phyloP scores from a whole-genome alignment of 2,797 vertebrate species.

The Cossypha dichroa region DNA sequence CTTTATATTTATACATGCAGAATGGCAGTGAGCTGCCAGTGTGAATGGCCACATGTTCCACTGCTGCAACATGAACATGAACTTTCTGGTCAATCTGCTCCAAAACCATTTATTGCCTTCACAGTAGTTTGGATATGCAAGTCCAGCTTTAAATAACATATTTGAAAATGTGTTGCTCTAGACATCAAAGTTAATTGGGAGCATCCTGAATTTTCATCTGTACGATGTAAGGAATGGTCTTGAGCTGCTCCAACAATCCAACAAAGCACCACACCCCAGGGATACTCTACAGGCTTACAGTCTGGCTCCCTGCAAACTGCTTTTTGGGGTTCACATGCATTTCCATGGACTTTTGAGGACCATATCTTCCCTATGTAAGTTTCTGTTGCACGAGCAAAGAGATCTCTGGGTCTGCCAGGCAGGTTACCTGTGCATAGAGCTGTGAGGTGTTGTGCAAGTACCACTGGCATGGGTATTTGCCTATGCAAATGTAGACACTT shows the following conservation, averaged over 20 bases:
- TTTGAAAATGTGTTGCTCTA: neutral
- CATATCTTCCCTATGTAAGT: accelerated
- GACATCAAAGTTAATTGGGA: neutral
- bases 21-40: neutral
- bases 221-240: accelerated
- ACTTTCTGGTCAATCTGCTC: neutral
- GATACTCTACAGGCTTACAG: neutral
- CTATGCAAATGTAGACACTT: neutral
- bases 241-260: neutral
- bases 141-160: neutral
- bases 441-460: neutral
- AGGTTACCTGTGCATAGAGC: neutral
- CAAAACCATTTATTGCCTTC: neutral
- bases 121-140: neutral
- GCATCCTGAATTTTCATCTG: neutral
- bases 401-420: neutral
- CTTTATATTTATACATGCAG: neutral
- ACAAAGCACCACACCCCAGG: accelerated
- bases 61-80: neutral
- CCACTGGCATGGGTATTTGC: neutral
- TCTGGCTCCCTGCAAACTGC: neutral
- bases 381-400: accelerated
- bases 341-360: neutral
- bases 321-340: neutral
- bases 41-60: accelerated